These are phyloP conservation scores for Orthosia gracilis DNA, from an alignment of 2,888 invertebrate species.

Conservation along the genomic window DNA sequence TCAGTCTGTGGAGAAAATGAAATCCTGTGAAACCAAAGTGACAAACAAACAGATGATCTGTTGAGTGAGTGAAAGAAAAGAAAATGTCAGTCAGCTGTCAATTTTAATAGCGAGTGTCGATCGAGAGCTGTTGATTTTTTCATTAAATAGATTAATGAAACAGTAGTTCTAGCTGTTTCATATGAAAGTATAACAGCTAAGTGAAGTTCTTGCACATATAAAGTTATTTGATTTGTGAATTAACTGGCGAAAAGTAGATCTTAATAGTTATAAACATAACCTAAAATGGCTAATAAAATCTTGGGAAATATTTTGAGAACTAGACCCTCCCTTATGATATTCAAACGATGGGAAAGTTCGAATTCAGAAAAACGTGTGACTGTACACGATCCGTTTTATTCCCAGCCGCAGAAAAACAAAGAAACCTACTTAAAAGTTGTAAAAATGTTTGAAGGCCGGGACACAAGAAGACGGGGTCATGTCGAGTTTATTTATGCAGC, in stretches of 20 bases:
- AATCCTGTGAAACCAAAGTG: background rate
- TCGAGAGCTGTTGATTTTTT: background rate
- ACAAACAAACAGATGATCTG: background rate
- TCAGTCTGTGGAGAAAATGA: constrained; percentile 18
- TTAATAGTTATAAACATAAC: constrained; percentile 68
- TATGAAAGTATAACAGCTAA: constrained; percentile 3
- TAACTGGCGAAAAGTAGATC: background rate
- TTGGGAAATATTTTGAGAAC: constrained; percentile 77
- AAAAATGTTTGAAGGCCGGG: constrained; percentile 93
- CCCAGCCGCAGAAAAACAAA: constrained; percentile 91
- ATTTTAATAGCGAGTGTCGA: too few species aligned
- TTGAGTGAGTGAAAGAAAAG: background rate
- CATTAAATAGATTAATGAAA: background rate
- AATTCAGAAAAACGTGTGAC: constrained; percentile 84
- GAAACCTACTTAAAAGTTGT: constrained; percentile 94
- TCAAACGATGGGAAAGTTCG: constrained; percentile 82
- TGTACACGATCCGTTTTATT: constrained; percentile 87
- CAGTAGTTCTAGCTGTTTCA: background rate
- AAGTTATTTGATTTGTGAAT: background rate
- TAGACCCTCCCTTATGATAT: constrained; percentile 73
- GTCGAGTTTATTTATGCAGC: constrained; percentile 99
- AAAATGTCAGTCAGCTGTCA: constrained; percentile 15
- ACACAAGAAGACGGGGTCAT: constrained; percentile 95
- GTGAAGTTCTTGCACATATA: background rate
- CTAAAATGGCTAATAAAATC: constrained; percentile 82